These are phyloP conservation scores for Achroia grisella DNA, from an alignment of 1,140 invertebrate genomes.

Conservation along the genomic window DNA sequence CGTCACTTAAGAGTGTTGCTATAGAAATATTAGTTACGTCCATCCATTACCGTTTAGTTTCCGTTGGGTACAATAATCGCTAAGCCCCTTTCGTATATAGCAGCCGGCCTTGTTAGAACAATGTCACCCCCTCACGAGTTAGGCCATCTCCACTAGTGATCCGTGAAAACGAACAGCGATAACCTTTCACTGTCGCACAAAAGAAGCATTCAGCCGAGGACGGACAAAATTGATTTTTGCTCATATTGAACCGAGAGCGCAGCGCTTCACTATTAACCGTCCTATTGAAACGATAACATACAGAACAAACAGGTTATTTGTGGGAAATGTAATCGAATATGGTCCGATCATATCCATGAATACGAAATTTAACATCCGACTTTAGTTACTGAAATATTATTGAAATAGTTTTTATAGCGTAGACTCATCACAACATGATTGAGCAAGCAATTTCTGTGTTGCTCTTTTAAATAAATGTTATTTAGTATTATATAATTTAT, in stretches of 20 bases:
- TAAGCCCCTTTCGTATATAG: slow-evolving; percentile 22
- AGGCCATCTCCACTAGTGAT: slow-evolving; percentile 34
- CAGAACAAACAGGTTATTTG: background rate
- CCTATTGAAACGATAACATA: slow-evolving; percentile 17
- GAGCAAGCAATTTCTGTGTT: too few species aligned
- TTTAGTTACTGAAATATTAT: too few species aligned
- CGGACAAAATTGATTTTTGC: slow-evolving; percentile 62
- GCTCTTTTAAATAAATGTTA: too few species aligned
- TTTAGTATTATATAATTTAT: too few species aligned
- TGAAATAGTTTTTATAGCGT: too few species aligned
- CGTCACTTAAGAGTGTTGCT: too few species aligned
- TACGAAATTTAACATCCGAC: too few species aligned
- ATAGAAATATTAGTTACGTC: background rate
- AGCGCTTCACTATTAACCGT: slow-evolving; percentile 5
- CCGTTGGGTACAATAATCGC: slow-evolving; percentile 11
- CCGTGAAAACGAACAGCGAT: slow-evolving; percentile 60
- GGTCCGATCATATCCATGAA: too few species aligned
- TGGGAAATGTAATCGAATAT: too few species aligned
- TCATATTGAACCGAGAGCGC: slow-evolving; percentile 39
- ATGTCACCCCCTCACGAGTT: slow-evolving; percentile 25
- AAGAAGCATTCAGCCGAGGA: slow-evolving; percentile 52
- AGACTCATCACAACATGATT: too few species aligned
- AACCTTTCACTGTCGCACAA: slow-evolving; percentile 59
- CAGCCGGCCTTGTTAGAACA: slow-evolving; percentile 36
- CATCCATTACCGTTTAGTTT: slow-evolving; percentile 2